These are phyloP conservation scores for Bovichtus variegatus DNA, from an alignment of 2,797 vertebrate genomes.

Conservation along the genomic window DNA sequence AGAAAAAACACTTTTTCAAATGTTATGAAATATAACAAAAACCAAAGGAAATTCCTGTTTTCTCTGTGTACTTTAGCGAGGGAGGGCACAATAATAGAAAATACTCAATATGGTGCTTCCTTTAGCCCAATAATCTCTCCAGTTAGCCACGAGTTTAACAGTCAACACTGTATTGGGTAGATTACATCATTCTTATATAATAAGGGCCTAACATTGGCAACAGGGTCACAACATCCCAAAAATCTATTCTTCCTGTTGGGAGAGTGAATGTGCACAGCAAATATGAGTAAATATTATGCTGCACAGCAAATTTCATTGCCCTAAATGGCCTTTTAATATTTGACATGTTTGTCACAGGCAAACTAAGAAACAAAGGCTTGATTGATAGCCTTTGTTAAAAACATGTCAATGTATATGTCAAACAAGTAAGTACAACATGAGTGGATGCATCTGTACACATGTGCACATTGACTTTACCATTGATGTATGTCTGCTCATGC, in stretches of 20 bases:
- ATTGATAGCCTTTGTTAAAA: not conserved
- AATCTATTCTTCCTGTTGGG: conserved; percentile 33
- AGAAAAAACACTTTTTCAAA: conserved; percentile 11
- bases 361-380: not conserved
- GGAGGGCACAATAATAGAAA: not conserved
- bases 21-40: not conserved
- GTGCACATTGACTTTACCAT: conserved; percentile 82
- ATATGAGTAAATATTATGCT: not conserved
- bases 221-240: not conserved
- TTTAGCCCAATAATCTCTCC: not conserved
- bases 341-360: not conserved
- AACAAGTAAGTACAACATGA: not conserved
- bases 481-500: conserved; percentile 98
- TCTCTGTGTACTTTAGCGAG: not conserved
- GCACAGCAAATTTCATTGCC: not conserved
- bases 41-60: not conserved
- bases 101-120: not conserved
- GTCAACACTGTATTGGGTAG: not conserved
- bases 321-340: not conserved
- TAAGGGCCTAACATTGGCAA: conserved; percentile 14
- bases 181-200: conserved; percentile 29
- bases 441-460: not conserved
- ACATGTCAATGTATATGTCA: not conserved
- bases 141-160: not conserved
- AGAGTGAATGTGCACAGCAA: conserved; percentile 11